Evolutionary conservation across 1,140 invertebrate genomes (phyloP).

Genomic region (Ruditapes philippinarum): DNA sequence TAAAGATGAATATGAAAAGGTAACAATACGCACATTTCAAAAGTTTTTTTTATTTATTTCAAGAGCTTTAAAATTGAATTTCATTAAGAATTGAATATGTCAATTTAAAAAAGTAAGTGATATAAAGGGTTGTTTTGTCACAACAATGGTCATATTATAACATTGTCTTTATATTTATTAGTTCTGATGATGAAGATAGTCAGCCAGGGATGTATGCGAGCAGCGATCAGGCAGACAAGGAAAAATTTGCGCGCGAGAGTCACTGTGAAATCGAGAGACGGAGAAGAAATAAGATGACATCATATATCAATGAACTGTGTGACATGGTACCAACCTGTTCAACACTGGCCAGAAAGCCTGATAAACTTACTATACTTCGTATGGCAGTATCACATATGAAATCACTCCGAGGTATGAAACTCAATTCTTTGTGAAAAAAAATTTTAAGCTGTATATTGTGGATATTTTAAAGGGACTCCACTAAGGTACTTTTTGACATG

Average conservation of each 20-base stretch:
- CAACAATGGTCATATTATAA: too few species aligned
- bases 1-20: too few species aligned
- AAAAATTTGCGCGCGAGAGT: slow-evolving; percentile 99
- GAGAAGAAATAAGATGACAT: slow-evolving; percentile 99
- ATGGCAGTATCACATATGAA: slow-evolving; percentile 99
- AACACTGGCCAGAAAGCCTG: slow-evolving; percentile 98
- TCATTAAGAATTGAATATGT: too few species aligned
- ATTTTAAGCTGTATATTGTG: too few species aligned
- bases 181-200: slow-evolving; percentile 87
- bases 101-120: too few species aligned
- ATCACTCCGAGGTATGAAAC: slow-evolving; percentile 93
- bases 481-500: too few species aligned
- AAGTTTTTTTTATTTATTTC: too few species aligned
- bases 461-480: too few species aligned
- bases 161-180: slow-evolving; percentile 59
- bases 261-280: slow-evolving; percentile 99
- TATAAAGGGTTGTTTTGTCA: too few species aligned
- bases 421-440: too few species aligned
- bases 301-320: slow-evolving; percentile 99
- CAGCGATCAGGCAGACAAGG: slow-evolving; percentile 97
- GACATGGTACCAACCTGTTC: slow-evolving; percentile 99
- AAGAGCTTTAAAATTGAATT: too few species aligned
- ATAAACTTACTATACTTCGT: slow-evolving; percentile 99
- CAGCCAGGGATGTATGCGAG: slow-evolving; percentile 83
- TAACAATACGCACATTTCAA: too few species aligned